Evolutionary conservation across 2,888 invertebrate genomes (phyloP).

Genomic region (Autographa pulchrina): DNA sequence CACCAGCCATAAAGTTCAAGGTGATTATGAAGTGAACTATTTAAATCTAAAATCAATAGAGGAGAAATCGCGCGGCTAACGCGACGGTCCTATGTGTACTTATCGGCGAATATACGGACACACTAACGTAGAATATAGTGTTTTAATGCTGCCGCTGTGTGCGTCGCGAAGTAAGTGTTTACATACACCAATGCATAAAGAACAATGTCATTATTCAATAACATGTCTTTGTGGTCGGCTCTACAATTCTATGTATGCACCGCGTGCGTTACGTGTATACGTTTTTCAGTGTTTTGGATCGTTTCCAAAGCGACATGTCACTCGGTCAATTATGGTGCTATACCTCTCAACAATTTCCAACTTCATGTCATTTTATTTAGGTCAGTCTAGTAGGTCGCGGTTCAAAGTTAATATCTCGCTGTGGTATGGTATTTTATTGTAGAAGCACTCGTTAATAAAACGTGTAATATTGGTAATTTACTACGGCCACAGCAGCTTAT

Average conservation of each 20-base stretch:
- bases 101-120: constrained; percentile 76
- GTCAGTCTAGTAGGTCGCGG: constrained; percentile 41
- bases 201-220: constrained; percentile 84
- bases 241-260: constrained; percentile 75
- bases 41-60: constrained; percentile 84
- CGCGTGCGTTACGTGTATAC: constrained; percentile 52
- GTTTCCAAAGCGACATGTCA: constrained; percentile 59
- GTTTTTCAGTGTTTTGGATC: constrained; percentile 69
- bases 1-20: constrained; percentile 87
- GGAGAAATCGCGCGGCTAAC: constrained; percentile 80
- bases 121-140: constrained; percentile 65
- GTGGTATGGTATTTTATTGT: constrained; percentile 9
- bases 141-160: constrained; percentile 66
- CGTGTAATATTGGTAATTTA: constrained; percentile 20
- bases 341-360: constrained; percentile 36
- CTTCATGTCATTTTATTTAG: constrained; percentile 44
- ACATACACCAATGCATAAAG: constrained; percentile 79
- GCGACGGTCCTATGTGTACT: constrained; percentile 78
- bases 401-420: constrained; percentile 19
- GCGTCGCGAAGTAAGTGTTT: constrained; percentile 71
- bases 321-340: constrained; percentile 51
- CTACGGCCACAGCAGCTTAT: constrained; percentile 9
- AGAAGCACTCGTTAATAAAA: constrained; percentile 1
- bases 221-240: constrained; percentile 66
- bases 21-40: constrained; percentile 71